phyloP scores from a whole-genome alignment of 2,888 invertebrate species.

The Cylloceria caligata region DNA sequence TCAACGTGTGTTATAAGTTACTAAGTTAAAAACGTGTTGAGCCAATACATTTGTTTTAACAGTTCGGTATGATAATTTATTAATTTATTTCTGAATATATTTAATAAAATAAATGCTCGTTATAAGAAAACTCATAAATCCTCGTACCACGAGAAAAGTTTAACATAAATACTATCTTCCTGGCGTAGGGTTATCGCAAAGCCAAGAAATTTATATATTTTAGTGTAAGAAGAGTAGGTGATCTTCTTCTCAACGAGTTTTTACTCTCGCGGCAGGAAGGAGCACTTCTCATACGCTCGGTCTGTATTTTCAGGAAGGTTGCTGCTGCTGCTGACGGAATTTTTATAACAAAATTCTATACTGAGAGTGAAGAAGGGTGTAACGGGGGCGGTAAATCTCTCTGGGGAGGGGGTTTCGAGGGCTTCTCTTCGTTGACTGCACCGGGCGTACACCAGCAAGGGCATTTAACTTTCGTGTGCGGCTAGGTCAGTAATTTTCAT shows the following conservation, averaged over 20 bases:
- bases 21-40: too few relatives aligned
- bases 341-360: slow-evolving; percentile 24
- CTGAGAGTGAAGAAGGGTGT: not conserved
- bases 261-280: not conserved
- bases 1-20: too few relatives aligned
- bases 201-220: slow-evolving; percentile 19
- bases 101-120: not conserved
- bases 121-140: not conserved
- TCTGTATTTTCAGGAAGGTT: not conserved
- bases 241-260: slow-evolving; percentile 2
- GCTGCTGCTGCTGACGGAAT: slow-evolving; percentile 17
- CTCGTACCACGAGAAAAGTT: not conserved
- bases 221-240: not conserved
- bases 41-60: not conserved
- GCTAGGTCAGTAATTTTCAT: slow-evolving; percentile 64
- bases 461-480: slow-evolving; percentile 57
- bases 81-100: not conserved
- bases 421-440: slow-evolving; percentile 9
- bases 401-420: slow-evolving; percentile 8
- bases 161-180: not conserved
- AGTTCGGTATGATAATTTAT: not conserved
- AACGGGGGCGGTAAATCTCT: slow-evolving; percentile 4
- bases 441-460: slow-evolving; percentile 31
- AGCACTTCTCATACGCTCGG: slow-evolving; percentile 1
- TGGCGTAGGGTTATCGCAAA: not conserved